phyloP scores from a whole-genome alignment of 2,888 invertebrate species.

The Chrysodeixis includens region DNA sequence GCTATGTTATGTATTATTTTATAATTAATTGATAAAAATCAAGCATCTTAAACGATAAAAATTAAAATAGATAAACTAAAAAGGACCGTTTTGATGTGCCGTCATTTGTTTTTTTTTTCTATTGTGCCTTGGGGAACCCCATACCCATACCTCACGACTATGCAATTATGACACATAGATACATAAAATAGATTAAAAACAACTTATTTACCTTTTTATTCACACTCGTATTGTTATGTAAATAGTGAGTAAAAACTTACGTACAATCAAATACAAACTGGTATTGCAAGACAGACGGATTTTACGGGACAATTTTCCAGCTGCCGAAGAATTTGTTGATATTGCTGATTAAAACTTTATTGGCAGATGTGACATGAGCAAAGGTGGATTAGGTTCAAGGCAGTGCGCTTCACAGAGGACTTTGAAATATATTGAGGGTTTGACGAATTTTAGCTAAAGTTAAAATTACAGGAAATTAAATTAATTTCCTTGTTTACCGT shows the following conservation, averaged over 20 bases:
- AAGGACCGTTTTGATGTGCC: too few relatives aligned
- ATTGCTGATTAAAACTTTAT: neutral
- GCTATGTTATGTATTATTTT: constrained; percentile 1
- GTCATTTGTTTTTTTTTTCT: too few relatives aligned
- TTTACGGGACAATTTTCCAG: constrained; percentile 1
- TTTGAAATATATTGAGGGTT: too few relatives aligned
- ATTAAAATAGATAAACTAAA: too few relatives aligned
- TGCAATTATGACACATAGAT: neutral
- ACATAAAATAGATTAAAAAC: neutral
- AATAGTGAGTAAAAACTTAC: neutral
- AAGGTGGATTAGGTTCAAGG: too few relatives aligned
- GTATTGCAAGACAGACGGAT: neutral
- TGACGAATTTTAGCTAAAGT: too few relatives aligned
- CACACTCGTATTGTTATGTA: neutral
- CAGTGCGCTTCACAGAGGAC: neutral
- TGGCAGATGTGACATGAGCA: neutral
- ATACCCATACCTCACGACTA: neutral
- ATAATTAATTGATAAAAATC: neutral
- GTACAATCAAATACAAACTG: neutral
- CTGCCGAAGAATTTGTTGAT: constrained; percentile 7
- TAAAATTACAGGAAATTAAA: too few relatives aligned
- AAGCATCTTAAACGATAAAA: neutral
- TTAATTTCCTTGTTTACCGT: too few relatives aligned
- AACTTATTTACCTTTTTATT: neutral
- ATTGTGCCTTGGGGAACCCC: too few relatives aligned